Evolutionary conservation across 2,113 vertebrate genomes (phyloP).

Genomic region (Mobula birostris): DNA sequence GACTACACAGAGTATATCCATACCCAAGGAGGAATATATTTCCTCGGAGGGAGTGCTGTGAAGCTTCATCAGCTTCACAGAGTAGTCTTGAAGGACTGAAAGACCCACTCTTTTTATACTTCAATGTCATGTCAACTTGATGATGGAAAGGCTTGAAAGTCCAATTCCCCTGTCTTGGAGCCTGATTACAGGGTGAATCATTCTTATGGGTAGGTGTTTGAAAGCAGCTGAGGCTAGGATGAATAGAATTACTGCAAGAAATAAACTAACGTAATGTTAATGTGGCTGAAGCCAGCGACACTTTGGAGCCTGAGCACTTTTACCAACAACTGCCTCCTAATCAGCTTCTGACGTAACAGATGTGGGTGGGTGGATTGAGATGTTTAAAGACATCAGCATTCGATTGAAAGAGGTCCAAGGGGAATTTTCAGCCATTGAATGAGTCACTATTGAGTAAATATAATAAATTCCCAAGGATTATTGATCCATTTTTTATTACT

Average conservation of each 20-base stretch:
- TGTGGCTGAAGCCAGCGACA: neutral
- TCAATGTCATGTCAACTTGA: too few species aligned
- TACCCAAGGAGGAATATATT: too few species aligned
- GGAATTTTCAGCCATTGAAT: neutral
- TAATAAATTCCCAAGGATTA: slow-evolving; percentile 22
- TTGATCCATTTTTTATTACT: neutral
- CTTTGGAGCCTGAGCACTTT: neutral
- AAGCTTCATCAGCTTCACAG: too few species aligned
- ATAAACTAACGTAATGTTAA: neutral
- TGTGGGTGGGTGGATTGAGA: too few species aligned
- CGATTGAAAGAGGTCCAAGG: neutral
- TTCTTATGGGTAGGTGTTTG: neutral
- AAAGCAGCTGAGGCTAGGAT: neutral
- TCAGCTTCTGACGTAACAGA: neutral
- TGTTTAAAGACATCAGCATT: neutral
- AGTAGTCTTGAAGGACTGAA: neutral
- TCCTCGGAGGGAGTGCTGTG: too few species aligned
- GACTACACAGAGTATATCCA: too few species aligned
- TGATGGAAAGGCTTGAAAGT: too few species aligned
- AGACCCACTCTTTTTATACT: neutral
- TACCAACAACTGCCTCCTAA: neutral
- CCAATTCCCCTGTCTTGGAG: neutral
- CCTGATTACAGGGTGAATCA: neutral
- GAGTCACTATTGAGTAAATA: neutral
- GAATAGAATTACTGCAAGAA: neutral